These are phyloP conservation scores for Boloria euphrosyne DNA, from an alignment of 2,888 invertebrate genomes.

Conservation along the genomic window DNA sequence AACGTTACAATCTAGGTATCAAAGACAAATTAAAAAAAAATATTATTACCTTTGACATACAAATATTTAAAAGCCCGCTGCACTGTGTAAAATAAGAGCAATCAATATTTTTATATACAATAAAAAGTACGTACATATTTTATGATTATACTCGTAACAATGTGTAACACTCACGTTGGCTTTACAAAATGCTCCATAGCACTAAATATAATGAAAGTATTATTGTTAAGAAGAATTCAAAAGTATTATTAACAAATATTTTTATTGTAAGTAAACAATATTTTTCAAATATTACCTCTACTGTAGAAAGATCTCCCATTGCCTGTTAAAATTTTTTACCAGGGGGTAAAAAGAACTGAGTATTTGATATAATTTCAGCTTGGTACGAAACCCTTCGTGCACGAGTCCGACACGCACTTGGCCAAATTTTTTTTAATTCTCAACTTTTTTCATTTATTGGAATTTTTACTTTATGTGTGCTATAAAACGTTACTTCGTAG, in stretches of 20 bases:
- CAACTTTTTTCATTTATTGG: too few relatives aligned
- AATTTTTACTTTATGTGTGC: too few relatives aligned
- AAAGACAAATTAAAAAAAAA: constrained; percentile 3
- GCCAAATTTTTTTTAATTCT: too few relatives aligned
- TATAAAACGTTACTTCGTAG: too few relatives aligned
- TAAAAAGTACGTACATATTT: too few relatives aligned
- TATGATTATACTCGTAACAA: not conserved
- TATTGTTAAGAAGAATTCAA: not conserved
- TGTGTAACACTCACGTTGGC: constrained; percentile 42
- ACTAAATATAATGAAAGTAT: constrained; percentile 30
- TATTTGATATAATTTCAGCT: too few relatives aligned
- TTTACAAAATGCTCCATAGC: constrained; percentile 46
- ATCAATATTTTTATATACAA: not conserved
- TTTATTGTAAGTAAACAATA: not conserved
- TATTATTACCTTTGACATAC: constrained; percentile 47
- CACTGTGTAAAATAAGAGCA: constrained; percentile 41
- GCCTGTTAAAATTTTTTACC: not conserved
- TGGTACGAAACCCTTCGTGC: too few relatives aligned
- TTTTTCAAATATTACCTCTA: constrained; percentile 44
- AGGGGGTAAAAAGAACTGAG: too few relatives aligned
- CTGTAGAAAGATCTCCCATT: constrained; percentile 50
- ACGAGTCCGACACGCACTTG: too few relatives aligned
- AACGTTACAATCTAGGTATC: too few relatives aligned
- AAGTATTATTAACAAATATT: not conserved
- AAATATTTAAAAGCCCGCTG: constrained; percentile 47